Evolutionary conservation across 2,113 vertebrate species (phyloP).

Genomic region (Otolemur garnettii): DNA sequence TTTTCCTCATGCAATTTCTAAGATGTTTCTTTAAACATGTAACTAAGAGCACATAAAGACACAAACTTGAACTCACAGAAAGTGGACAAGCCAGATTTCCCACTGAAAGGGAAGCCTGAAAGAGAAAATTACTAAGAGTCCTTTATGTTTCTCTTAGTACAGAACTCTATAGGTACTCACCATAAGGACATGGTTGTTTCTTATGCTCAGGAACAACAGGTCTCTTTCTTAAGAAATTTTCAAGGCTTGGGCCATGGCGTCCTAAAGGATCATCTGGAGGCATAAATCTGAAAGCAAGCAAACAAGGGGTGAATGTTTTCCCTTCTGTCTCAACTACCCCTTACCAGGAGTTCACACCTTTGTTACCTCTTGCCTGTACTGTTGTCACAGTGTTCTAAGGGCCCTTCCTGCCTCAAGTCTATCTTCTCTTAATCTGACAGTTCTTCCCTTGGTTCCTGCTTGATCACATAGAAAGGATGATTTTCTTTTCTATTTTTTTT

Average conservation of each 20-base stretch:
- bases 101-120: constrained; percentile 52
- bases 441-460: not conserved
- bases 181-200: constrained; percentile 99
- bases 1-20: constrained; percentile 38
- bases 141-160: constrained; percentile 35
- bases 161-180: constrained; percentile 88
- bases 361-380: not conserved
- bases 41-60: constrained; percentile 48
- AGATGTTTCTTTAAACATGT: constrained; percentile 47
- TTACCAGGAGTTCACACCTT: not conserved
- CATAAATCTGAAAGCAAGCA: constrained; percentile 93
- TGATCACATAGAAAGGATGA: constrained; percentile 8
- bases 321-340: not conserved
- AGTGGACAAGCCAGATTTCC: constrained; percentile 37
- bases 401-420: not conserved
- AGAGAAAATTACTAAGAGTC: constrained; percentile 54
- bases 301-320: constrained; percentile 56
- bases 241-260: constrained; percentile 97
- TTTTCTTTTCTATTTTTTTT: not conserved
- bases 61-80: constrained; percentile 61
- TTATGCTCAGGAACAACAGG: constrained; percentile 98
- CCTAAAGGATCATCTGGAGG: constrained; percentile 98
- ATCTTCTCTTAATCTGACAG: not conserved
- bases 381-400: constrained; percentile 27
- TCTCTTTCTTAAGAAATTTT: constrained; percentile 98